Conservation (phyloP, 2,888 invertebrate species). For the Plemyria rubiginata region DNA sequence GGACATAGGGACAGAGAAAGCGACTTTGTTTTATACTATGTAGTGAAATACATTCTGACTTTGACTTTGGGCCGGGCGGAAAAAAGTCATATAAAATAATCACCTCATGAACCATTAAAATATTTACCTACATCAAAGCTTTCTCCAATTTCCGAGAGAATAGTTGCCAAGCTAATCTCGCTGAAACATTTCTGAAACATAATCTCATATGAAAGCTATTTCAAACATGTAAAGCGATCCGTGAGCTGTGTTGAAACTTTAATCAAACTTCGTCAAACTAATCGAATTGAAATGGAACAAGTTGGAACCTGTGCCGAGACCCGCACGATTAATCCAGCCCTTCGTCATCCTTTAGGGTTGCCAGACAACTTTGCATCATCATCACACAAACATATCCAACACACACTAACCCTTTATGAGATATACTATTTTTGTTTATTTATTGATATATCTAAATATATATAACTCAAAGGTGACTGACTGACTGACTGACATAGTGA, state of each 20-base stretch:
- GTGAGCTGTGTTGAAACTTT: constrained; percentile 8
- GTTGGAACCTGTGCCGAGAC: constrained; percentile 8
- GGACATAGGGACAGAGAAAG: too few relatives aligned
- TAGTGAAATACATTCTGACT: too few relatives aligned
- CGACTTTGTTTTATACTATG: too few relatives aligned
- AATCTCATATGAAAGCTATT: background rate
- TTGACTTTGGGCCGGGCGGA: too few relatives aligned
- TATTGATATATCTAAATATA: too few relatives aligned
- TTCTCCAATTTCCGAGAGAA: background rate
- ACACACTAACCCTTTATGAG: too few relatives aligned
- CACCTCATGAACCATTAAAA: background rate
- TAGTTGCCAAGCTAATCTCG: background rate
- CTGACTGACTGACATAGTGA: too few relatives aligned
- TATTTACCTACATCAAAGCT: background rate
- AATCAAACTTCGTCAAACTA: constrained; percentile 23
- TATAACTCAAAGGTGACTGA: too few relatives aligned
- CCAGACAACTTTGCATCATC: background rate
- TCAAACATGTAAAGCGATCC: background rate
- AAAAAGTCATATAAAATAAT: too few relatives aligned
- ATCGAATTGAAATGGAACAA: constrained; percentile 30
- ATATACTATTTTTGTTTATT: too few relatives aligned
- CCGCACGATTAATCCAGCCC: constrained; percentile 18
- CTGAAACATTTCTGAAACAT: background rate
- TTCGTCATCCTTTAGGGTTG: constrained; percentile 21
- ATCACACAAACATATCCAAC: too few relatives aligned